phyloP scores from a whole-genome alignment of 2,888 invertebrate genomes.

The Netelia fuscicornis region DNA sequence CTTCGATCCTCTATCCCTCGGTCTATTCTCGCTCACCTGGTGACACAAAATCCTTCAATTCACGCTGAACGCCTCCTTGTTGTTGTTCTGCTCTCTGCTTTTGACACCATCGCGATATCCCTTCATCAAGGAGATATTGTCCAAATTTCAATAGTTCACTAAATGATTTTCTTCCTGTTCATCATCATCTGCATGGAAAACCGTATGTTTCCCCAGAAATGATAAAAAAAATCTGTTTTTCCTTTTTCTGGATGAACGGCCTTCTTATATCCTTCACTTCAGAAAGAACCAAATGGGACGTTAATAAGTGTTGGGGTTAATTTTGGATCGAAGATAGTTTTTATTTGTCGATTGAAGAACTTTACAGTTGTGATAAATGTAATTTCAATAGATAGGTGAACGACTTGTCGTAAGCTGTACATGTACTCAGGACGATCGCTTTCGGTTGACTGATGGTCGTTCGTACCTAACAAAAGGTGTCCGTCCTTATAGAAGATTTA shows the following conservation, averaged over 20 bases:
- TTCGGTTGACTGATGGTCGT: no score
- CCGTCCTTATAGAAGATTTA: no score
- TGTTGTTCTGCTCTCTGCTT: background rate
- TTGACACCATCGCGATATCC: slow-evolving; percentile 8
- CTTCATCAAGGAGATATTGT: background rate
- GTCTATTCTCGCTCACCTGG: slow-evolving; percentile 6
- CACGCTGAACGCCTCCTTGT: slow-evolving; percentile 32
- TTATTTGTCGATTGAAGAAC: no score
- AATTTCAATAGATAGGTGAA: no score
- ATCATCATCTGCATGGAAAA: background rate
- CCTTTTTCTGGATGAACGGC: no score
- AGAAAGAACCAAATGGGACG: background rate
- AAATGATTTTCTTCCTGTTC: background rate
- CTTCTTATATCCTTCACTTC: background rate
- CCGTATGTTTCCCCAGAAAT: background rate
- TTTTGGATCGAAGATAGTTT: no score
- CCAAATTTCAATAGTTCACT: background rate
- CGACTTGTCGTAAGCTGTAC: no score
- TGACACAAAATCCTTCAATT: slow-evolving; percentile 24
- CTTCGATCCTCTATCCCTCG: slow-evolving; percentile 3
- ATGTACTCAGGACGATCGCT: no score
- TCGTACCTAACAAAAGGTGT: no score
- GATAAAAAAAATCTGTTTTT: no score
- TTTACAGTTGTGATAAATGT: no score
- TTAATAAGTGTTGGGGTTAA: no score